A percentile compares a stretch with the other conserved stretches of the same genome.
Evolutionary conservation across 2,113 vertebrate genomes (phyloP).

Genomic region (Cathartes aura): DNA sequence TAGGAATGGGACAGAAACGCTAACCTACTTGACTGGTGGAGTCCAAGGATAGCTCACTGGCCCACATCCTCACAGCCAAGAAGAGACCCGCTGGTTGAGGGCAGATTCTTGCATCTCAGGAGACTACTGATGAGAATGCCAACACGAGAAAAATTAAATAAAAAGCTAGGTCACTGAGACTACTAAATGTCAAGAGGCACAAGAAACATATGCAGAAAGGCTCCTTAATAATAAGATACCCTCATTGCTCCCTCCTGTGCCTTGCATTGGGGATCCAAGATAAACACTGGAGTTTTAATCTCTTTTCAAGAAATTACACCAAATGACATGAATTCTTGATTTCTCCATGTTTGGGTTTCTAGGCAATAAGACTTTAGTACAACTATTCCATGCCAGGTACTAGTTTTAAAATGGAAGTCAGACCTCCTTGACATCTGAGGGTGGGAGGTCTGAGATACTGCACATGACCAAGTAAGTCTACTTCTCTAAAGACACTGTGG

Average conservation of each 20-base stretch:
- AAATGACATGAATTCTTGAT: not conserved
- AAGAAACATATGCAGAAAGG: not conserved
- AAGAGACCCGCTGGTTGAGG: not conserved
- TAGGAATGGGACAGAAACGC: not conserved
- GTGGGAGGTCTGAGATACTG: constrained; percentile 41
- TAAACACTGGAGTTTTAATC: constrained; percentile 37
- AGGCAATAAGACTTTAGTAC: constrained; percentile 33
- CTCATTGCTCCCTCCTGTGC: not conserved
- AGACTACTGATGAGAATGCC: constrained; percentile 9
- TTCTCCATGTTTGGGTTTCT: constrained; percentile 48
- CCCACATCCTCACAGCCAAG: not conserved
- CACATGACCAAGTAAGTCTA: constrained; percentile 25
- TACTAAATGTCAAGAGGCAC: constrained; percentile 1
- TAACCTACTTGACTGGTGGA: not conserved
- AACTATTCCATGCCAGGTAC: constrained; percentile 9
- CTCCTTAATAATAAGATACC: constrained; percentile 27
- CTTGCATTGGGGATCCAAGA: constrained; percentile 21
- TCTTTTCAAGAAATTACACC: constrained; percentile 61
- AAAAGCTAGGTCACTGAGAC: constrained; percentile 37
- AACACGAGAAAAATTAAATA: not conserved
- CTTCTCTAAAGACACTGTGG: not conserved
- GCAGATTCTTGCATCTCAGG: not conserved
- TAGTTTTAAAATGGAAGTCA: constrained; percentile 59
- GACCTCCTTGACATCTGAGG: not conserved
- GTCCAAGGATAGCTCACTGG: not conserved